phyloP scores from a whole-genome alignment of 2,797 vertebrate species.

The Sebastes umbrosus region DNA sequence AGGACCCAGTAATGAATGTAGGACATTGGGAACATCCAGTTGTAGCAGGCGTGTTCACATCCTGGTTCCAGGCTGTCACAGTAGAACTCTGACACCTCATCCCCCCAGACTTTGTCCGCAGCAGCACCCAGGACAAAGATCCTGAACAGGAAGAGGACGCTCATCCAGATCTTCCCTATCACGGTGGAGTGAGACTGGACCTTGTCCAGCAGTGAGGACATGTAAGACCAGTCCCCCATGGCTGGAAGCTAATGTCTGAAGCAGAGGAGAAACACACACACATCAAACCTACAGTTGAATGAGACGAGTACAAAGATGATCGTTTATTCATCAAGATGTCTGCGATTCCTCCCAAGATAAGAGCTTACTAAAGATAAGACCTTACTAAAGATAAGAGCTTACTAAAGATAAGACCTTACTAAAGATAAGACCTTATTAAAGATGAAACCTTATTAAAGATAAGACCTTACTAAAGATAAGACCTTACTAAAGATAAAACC shows the following conservation, averaged over 20 bases:
- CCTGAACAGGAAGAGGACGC: conserved; percentile 92
- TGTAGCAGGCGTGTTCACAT: conserved; percentile 88
- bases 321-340: not conserved
- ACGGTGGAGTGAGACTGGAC: conserved; percentile 91
- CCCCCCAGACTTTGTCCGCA: conserved; percentile 89
- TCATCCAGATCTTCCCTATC: conserved; percentile 95
- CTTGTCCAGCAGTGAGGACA: conserved; percentile 88
- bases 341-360: not conserved
- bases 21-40: conserved; percentile 91
- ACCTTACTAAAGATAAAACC: not conserved
- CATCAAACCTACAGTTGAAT: conserved; percentile 58
- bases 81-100: conserved; percentile 87
- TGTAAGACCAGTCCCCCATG: conserved; percentile 92
- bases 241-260: conserved; percentile 21
- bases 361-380: not conserved
- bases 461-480: accelerated
- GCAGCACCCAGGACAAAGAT: conserved; percentile 90
- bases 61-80: conserved; percentile 89
- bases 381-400: no score
- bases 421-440: no score
- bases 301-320: not conserved
- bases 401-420: no score
- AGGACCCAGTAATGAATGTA: conserved; percentile 93
- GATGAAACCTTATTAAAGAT: no score
- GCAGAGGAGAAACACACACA: not conserved